Percentiles rank a stretch among this genome's conserved stretches.
Conservation (phyloP, 2,797 vertebrate genomes). For the Botia kubotai region DNA sequence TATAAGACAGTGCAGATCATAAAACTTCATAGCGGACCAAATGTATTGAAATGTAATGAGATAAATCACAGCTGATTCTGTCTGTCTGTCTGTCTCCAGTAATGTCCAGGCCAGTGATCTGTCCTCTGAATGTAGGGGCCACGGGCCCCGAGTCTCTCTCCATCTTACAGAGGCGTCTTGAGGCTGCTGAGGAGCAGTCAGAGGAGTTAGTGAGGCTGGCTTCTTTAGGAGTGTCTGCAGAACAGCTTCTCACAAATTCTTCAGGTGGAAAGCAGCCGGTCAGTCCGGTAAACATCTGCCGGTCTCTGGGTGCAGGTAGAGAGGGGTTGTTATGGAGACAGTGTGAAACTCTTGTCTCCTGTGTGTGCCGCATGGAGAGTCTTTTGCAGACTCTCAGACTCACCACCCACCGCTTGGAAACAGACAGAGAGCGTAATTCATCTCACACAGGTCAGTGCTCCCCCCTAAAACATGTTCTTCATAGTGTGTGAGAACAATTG, state of each 20-base stretch:
- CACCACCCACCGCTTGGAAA: slow-evolving; percentile 71
- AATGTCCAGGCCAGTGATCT: slow-evolving; percentile 64
- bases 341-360: slow-evolving; percentile 70
- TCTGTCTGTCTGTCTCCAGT: neutral
- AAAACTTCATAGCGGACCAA: neutral
- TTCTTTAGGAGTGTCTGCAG: slow-evolving; percentile 60
- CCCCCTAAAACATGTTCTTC: neutral
- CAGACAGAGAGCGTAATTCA: slow-evolving; percentile 72
- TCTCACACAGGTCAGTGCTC: slow-evolving; percentile 67
- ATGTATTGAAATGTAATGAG: neutral
- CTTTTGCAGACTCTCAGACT: slow-evolving; percentile 77
- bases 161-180: slow-evolving; percentile 72
- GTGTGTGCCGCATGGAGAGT: slow-evolving; percentile 71
- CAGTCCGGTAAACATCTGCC: slow-evolving; percentile 62
- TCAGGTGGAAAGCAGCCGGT: slow-evolving; percentile 36
- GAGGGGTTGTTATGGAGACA: slow-evolving; percentile 68
- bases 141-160: slow-evolving; percentile 71
- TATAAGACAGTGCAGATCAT: neutral
- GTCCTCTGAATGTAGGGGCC: slow-evolving; percentile 63
- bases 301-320: slow-evolving; percentile 23
- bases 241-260: slow-evolving; percentile 59
- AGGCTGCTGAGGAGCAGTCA: slow-evolving; percentile 75
- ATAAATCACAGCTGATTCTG: neutral
- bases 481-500: neutral
- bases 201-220: slow-evolving; percentile 65